A percentile compares a stretch with the other conserved stretches of the same genome.
Evolutionary conservation across 2,113 vertebrate genomes (phyloP).

Genomic region (Anseranas semipalmata): DNA sequence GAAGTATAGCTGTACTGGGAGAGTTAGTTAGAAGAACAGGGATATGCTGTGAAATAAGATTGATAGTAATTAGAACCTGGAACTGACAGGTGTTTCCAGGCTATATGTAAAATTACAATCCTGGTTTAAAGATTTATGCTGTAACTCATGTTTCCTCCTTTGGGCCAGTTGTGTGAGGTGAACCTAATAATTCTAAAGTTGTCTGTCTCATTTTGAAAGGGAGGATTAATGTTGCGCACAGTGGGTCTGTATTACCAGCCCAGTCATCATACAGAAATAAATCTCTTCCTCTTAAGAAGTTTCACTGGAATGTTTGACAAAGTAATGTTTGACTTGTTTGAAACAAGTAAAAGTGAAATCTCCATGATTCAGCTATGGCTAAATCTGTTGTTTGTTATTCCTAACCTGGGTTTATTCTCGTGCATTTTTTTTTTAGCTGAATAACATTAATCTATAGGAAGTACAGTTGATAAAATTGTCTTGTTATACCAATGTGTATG

Average conservation of each 20-base stretch:
- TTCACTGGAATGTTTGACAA: not conserved
- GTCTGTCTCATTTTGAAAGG: not conserved
- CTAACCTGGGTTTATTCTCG: not conserved
- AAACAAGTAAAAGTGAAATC: not conserved
- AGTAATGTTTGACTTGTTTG: too few relatives aligned
- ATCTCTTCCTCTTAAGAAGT: not conserved
- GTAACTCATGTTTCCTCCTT: not conserved
- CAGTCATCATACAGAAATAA: not conserved
- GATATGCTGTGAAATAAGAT: rapidly evolving
- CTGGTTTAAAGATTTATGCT: not conserved
- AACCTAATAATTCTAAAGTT: not conserved
- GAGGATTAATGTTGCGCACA: not conserved
- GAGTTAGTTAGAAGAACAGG: not conserved
- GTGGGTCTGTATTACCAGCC: not conserved
- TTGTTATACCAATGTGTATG: not conserved
- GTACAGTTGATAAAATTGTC: not conserved
- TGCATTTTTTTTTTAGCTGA: not conserved
- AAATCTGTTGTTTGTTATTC: not conserved
- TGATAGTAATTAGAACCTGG: not conserved
- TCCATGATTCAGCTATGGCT: not conserved
- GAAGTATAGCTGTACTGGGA: not conserved
- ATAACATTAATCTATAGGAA: not conserved
- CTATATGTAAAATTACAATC: not conserved
- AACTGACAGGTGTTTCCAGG: not conserved
- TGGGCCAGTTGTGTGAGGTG: not conserved